A percentile compares a stretch with the other conserved stretches of the same genome.
Evolutionary conservation across 2,797 vertebrate species (phyloP).

Genomic region (Cichlasoma orientale): DNA sequence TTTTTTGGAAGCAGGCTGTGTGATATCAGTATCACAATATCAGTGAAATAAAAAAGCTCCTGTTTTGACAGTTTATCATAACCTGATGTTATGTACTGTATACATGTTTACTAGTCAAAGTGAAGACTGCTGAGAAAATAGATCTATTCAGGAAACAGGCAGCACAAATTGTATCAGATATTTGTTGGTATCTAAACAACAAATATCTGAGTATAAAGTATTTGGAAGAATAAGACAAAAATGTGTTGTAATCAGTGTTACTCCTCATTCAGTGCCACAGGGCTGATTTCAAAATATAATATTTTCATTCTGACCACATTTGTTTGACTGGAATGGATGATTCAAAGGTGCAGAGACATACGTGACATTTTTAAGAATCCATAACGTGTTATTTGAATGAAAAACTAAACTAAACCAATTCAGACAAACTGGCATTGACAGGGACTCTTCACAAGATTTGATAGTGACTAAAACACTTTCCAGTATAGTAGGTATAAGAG

Average conservation of each 20-base stretch:
- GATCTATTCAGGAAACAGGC: neutral
- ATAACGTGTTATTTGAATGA: neutral
- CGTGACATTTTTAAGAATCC: neutral
- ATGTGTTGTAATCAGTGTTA: neutral
- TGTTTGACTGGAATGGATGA: neutral
- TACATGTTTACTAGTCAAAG: neutral
- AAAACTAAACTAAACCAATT: too few relatives aligned
- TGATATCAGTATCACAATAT: neutral
- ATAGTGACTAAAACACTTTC: neutral
- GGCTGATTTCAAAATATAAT: neutral
- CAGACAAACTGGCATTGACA: neutral
- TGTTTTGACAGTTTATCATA: neutral
- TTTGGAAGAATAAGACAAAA: neutral
- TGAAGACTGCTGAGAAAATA: neutral
- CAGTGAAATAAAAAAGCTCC: neutral
- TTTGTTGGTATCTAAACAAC: neutral
- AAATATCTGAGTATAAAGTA: neutral
- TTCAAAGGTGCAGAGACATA: neutral
- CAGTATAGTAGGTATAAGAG: neutral
- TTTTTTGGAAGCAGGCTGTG: neutral
- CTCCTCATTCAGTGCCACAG: neutral
- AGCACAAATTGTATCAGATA: neutral
- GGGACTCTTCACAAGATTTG: neutral
- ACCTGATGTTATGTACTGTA: neutral
- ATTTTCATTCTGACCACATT: neutral